Evolutionary conservation across 2,113 vertebrate genomes (phyloP).

Genomic region (Pipra filicauda): DNA sequence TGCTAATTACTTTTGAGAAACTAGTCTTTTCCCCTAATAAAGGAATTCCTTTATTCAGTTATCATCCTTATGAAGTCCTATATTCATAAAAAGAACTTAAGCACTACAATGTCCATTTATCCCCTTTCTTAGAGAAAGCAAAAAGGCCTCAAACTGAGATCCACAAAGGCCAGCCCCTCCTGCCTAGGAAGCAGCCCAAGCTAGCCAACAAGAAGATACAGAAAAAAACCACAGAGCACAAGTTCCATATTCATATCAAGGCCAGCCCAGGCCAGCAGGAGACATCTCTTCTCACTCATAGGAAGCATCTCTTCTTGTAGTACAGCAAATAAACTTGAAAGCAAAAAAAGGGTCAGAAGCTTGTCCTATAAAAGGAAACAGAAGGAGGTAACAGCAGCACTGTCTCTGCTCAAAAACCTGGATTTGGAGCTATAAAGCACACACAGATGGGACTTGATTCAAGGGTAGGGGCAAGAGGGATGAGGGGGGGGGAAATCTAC

Average conservation of each 20-base stretch:
- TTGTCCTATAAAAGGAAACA: background rate
- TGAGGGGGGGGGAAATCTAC: background rate
- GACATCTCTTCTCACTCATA: background rate
- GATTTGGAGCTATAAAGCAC: background rate
- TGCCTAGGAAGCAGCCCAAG: background rate
- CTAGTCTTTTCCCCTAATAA: background rate
- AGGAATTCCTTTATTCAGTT: background rate
- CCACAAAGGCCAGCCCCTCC: background rate
- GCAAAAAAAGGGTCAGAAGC: background rate
- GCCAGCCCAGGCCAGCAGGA: background rate
- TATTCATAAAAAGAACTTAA: background rate
- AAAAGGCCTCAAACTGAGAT: background rate
- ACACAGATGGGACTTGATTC: background rate
- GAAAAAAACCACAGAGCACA: background rate
- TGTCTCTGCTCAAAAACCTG: background rate
- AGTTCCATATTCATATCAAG: background rate
- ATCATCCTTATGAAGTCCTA: background rate
- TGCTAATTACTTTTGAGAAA: background rate
- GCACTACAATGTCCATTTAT: background rate
- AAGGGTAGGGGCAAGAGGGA: rapidly evolving
- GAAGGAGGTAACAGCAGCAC: background rate
- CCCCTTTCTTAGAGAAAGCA: background rate
- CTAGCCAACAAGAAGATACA: background rate
- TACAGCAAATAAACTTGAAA: background rate
- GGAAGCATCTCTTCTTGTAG: background rate